Conservation (phyloP, 2,888 invertebrate genomes). For the Blomia tropicalis region DNA sequence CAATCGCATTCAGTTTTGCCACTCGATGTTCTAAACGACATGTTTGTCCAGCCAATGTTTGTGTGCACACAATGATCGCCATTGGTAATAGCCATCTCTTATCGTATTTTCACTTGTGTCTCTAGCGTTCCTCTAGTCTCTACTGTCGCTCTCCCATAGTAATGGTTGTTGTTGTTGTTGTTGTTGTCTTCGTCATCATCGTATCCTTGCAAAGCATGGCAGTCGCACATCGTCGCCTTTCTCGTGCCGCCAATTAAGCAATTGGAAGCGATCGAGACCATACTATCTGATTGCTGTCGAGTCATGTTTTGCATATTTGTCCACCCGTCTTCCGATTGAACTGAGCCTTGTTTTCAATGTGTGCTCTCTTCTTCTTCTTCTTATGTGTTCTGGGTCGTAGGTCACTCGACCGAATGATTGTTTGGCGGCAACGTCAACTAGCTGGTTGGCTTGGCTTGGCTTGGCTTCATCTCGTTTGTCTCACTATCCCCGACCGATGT, state of each 20-base stretch:
- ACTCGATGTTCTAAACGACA: slow-evolving; percentile 10
- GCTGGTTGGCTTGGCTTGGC: too few relatives aligned
- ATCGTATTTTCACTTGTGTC: background rate
- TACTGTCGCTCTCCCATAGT: too few relatives aligned
- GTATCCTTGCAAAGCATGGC: background rate
- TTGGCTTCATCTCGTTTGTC: too few relatives aligned
- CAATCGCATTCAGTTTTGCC: background rate
- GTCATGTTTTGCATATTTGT: background rate
- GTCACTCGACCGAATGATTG: background rate
- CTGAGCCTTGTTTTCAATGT: too few relatives aligned
- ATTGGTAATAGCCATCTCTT: background rate
- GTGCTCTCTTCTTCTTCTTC: too few relatives aligned
- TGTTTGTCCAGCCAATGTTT: slow-evolving; percentile 3
- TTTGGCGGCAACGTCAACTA: background rate
- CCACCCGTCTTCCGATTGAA: background rate
- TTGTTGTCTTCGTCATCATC: too few relatives aligned
- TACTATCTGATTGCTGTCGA: background rate
- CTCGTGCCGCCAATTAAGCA: background rate
- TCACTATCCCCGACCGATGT: too few relatives aligned
- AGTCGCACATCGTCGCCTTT: background rate
- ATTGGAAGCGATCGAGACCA: background rate
- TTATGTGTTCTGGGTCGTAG: background rate
- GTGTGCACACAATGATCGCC: background rate
- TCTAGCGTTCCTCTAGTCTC: too few relatives aligned
- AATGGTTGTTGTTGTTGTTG: too few relatives aligned